Evolutionary conservation across 2,797 vertebrate genomes (phyloP), one percentile per base, ranked within the genome.

Genomic region (Thaleichthys pacificus): DNA sequence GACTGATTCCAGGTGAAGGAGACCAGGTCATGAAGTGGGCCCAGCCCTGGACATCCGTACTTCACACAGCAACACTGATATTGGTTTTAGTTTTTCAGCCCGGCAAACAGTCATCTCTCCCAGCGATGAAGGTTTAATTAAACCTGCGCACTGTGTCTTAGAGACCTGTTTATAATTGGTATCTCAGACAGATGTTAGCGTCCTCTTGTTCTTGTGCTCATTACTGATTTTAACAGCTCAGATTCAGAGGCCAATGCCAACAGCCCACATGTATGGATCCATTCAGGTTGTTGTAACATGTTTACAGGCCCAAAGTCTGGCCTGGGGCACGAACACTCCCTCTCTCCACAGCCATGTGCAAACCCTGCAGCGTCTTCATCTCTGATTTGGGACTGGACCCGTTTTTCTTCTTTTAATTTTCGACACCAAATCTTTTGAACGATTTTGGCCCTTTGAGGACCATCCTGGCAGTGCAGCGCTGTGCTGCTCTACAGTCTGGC

Each of bases 61-160:
- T 66, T 26, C 30, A 30, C 66, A 67, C 56, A 66, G 22, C n/a
- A 74, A 61, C 63, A 54, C 12, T 24, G 22, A 57, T 70, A 26
- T 57, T 57, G 22, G 66, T 75, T 76, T 62, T 60, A 1, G 64
- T 64, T 71, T 63, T 49, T 58, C 28, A 68, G 63, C 32, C 28
- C 9, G 11, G 11, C 42, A 3, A 7, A 7, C 11, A 42, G 42
- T 72, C 60, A 64, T 71, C 51, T 71, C 51, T 63, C 22, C 49
- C 4, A 26, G 28, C 42, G 30, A 56, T 66, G 61, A 66, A 49
- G 78, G 61, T 71, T 67, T 70, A 76, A 81, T 80, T 76, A 77
- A 82, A 73, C 30, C 1, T 35, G 30, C n/a, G 8, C 5, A 28
- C 73, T 61, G 47, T 15, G 72, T 71, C 74, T 70, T 71, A 72